Base-by-base conservation (phyloP, 2,888 invertebrate species). In the Sepioteuthis lessoniana region DNA sequence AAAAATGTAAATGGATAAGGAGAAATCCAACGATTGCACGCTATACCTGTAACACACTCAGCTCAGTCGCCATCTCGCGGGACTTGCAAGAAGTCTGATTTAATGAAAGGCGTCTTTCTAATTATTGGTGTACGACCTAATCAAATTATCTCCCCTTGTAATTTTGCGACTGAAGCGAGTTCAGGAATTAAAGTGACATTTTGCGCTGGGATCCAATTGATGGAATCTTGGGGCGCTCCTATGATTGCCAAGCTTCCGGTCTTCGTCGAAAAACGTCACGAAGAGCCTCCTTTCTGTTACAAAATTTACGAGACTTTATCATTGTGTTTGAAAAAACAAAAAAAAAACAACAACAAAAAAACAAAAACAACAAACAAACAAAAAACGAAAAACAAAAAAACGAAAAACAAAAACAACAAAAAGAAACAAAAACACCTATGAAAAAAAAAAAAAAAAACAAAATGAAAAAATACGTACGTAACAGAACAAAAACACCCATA, bases 151-250 rank as follows among this genome's bases (percentile, higher is more conserved):
- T 76, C n/a, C 76, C 76, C n/a, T 76, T 76, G 76, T 76, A 76
- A 76, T 76, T 76, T n/a, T 76, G 76, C n/a, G 19, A 76, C 76
- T 76, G 76, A 76, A 76, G n/a, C 19, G 76, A 76, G 76, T 19
- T 13, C n/a, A 19, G n/a, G 76, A 76, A 76, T 76, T 76, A 76
- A 76, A 76, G n/a, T n/a, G 76, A 35, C 16, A 76, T 76, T 76
- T 76, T 76, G n/a, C n/a, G n/a, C n/a, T 76, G 76, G 76, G 76
- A 76, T 76, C 76, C 76, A 76, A 76, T 76, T 76, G 76, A 76
- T 76, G n/a, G 16, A 76, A 76, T 76, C 76, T 76, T 76, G 16
- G 1, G 76, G n/a, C 76, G 76, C n/a, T 76, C 13, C 35, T 13
- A 60, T 31, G 5, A 35, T 19, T 76, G 76, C n/a, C 76, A 76